phyloP scores from a whole-genome alignment of 2,113 vertebrate species.

The Centropus bengalensis region DNA sequence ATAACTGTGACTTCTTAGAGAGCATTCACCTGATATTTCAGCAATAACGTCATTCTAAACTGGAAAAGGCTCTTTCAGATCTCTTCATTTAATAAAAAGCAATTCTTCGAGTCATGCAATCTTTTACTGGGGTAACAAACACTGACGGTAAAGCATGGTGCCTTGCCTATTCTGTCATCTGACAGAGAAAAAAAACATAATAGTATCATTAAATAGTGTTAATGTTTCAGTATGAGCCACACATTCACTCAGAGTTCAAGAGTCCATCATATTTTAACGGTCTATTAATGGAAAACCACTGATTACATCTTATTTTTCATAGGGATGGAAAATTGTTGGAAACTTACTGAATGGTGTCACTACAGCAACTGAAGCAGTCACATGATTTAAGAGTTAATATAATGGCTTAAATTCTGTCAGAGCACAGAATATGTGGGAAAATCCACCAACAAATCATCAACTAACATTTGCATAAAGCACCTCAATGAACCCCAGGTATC shows the following conservation, averaged over 20 bases:
- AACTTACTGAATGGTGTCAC: not conserved
- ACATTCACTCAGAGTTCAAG: not conserved
- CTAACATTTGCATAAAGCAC: slow-evolving; percentile 48
- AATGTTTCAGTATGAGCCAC: not conserved
- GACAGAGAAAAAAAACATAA: not conserved
- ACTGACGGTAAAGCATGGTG: fast-evolving
- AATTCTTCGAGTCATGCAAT: not conserved
- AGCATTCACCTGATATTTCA: not conserved
- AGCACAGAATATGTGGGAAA: not conserved
- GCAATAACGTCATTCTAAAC: not conserved
- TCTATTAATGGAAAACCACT: not conserved
- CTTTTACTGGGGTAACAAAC: not conserved
- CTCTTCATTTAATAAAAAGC: not conserved
- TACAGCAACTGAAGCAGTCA: not conserved
- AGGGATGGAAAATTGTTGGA: not conserved
- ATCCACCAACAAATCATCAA: slow-evolving; percentile 48
- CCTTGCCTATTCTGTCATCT: not conserved
- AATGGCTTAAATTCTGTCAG: not conserved
- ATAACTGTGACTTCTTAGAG: not conserved
- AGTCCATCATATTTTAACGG: not conserved
- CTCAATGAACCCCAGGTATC: slow-evolving; percentile 48
- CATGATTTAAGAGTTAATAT: not conserved
- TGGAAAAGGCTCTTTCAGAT: not conserved
- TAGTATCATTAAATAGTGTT: not conserved
- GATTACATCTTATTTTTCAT: not conserved